These are phyloP conservation scores for Linnaemya vulpina DNA, from an alignment of 2,888 invertebrate species.

Conservation along the genomic window DNA sequence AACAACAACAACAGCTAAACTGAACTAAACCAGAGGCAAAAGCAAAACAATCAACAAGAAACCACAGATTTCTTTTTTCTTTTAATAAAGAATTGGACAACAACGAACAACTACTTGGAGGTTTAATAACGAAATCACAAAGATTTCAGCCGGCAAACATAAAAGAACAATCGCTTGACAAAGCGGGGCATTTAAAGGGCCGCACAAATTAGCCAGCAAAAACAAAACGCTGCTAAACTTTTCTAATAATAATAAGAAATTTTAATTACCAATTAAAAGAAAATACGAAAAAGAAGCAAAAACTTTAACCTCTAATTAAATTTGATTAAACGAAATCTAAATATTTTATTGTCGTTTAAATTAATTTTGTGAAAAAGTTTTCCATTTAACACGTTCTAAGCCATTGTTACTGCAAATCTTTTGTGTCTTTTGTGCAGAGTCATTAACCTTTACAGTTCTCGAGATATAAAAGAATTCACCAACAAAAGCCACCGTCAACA, in stretches of 20 bases:
- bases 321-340: not conserved
- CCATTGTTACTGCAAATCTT: not conserved
- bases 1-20: not conserved
- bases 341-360: conserved; percentile 17
- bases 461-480: conserved; percentile 10
- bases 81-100: conserved; percentile 57
- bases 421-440: conserved; percentile 11
- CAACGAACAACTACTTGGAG: conserved; percentile 76
- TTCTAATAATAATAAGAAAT: conserved; percentile 13
- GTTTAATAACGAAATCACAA: conserved; percentile 78
- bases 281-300: not conserved
- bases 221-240: conserved; percentile 8
- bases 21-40: conserved; percentile 29
- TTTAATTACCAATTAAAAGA: not conserved
- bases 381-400: conserved; percentile 8
- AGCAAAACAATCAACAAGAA: conserved; percentile 59
- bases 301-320: conserved; percentile 8
- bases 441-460: conserved; percentile 23
- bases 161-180: conserved; percentile 77
- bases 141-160: conserved; percentile 82
- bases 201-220: not conserved
- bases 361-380: conserved; percentile 5
- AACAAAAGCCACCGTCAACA: conserved; percentile 8
- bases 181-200: conserved; percentile 41
- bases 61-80: conserved; percentile 43